Percentiles rank a stretch among this genome's conserved stretches.
These are phyloP conservation scores for Corythaeola cristata DNA, from an alignment of 2,113 vertebrate species.

Conservation along the genomic window DNA sequence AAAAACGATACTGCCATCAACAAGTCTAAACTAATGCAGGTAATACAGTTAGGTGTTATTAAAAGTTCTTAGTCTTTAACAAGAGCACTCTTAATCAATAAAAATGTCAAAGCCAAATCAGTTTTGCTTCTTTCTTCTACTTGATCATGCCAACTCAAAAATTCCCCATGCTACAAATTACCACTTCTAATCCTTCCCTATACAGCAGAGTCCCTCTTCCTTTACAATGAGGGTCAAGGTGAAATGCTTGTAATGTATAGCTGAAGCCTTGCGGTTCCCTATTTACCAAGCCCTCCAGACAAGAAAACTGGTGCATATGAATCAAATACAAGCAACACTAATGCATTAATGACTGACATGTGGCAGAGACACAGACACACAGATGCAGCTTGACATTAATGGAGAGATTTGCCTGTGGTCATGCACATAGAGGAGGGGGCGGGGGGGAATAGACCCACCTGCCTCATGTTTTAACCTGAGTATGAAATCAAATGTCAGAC, in stretches of 20 bases:
- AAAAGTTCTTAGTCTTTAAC: not conserved
- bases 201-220: not conserved
- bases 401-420: conserved; percentile 91
- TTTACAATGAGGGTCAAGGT: conserved; percentile 60
- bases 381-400: conserved; percentile 93
- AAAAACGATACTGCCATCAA: not conserved
- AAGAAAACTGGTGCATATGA: conserved; percentile 77
- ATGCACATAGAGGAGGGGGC: conserved; percentile 45
- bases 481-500: conserved; percentile 85
- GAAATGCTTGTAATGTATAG: conserved; percentile 51
- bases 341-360: conserved; percentile 90
- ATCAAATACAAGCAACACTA: conserved; percentile 76
- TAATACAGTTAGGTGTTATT: not conserved
- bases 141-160: not conserved
- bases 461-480: conserved; percentile 78
- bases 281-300: conserved; percentile 69
- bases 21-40: not conserved
- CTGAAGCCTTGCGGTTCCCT: conserved; percentile 17
- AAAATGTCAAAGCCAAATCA: not conserved
- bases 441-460: conserved; percentile 43
- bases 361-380: conserved; percentile 78
- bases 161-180: conserved; percentile 38
- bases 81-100: not conserved
- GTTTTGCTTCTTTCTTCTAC: not conserved
- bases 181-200: not conserved